Evolutionary conservation across 1,140 invertebrate genomes (phyloP).

Genomic region (Drosophila aff.): DNA sequence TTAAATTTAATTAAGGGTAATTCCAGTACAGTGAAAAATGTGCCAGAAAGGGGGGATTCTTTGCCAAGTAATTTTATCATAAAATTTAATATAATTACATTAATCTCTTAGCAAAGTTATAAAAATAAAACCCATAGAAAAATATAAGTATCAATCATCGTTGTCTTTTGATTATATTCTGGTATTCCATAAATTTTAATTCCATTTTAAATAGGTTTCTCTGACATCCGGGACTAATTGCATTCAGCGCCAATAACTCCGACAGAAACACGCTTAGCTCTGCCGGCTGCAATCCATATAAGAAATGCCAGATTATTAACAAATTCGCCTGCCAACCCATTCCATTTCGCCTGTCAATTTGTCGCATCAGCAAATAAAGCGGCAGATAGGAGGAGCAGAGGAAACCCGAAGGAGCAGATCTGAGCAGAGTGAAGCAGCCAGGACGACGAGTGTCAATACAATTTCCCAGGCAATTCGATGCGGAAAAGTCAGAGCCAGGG

Average conservation of each 20-base stretch:
- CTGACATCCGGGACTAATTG: slow-evolving; percentile 30
- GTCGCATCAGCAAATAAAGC: slow-evolving; percentile 61
- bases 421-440: slow-evolving; percentile 22
- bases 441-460: slow-evolving; percentile 64
- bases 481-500: slow-evolving; percentile 42
- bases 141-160: background rate
- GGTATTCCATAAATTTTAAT: slow-evolving; percentile 9
- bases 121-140: too few species aligned
- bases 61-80: background rate
- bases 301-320: slow-evolving; percentile 64
- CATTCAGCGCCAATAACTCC: slow-evolving; percentile 19
- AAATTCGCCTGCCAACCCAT: slow-evolving; percentile 51
- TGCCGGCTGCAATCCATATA: slow-evolving; percentile 4
- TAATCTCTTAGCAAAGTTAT: background rate
- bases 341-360: slow-evolving; percentile 64
- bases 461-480: slow-evolving; percentile 63
- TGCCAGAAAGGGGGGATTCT: background rate
- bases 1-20: background rate
- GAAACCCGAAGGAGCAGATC: slow-evolving; percentile 14
- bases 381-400: slow-evolving; percentile 12
- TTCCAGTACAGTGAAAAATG: background rate
- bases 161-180: background rate
- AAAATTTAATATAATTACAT: background rate
- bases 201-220: background rate
- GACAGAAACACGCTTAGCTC: slow-evolving; percentile 19